Base-by-base conservation (phyloP, 1,140 invertebrate species). In the Cephus cinctus region DNA sequence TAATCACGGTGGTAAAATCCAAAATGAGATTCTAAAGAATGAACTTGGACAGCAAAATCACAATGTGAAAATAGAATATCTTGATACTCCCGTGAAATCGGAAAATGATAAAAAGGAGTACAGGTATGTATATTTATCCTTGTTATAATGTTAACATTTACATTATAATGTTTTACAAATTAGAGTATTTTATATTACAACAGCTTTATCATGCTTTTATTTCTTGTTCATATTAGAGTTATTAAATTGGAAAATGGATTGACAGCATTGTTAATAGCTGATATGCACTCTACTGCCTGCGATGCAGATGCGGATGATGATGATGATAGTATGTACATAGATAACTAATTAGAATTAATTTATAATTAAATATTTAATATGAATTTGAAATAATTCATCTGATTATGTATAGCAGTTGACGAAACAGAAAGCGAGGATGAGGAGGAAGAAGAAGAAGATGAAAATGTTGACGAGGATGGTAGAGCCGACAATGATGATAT, bases 231-330 rank as follows among this genome's bases (percentile, higher is more conserved):
- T 52, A 8, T 71, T 54, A 87, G 84, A 67, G 82, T 84, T 14
- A 81, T 89, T 38, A 67, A 74, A 14, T 63, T 89, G 30, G 60
- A 75, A 43, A 89, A 89, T 80, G 86, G 86, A 4, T 67, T 89
- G 43, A 85, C 76, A 40, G 85, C 83, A 2, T 67, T 88, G 14
- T 65, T 89, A 8, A 83, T 89, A 55, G 82, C 85, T 11, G 87
- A 89, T 65, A 56, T 60, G 2, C 23, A 62, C 15, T 47, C 52
- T 1, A 31, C 30, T 2, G 18, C 9, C 11, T 39, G 36, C 23
- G 2, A 43, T 20, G 54, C 46, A 44, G 49, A 56, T 39, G 38
- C 31, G 14, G 30, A 50, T 40, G 41, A 63, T 19, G 50, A 65
- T 38, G 32, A 19, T 32, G 30, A 31, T 2, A 8, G 30, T 43